Conservation (phyloP, 2,113 vertebrate genomes). For the Platysternon megacephalum region DNA sequence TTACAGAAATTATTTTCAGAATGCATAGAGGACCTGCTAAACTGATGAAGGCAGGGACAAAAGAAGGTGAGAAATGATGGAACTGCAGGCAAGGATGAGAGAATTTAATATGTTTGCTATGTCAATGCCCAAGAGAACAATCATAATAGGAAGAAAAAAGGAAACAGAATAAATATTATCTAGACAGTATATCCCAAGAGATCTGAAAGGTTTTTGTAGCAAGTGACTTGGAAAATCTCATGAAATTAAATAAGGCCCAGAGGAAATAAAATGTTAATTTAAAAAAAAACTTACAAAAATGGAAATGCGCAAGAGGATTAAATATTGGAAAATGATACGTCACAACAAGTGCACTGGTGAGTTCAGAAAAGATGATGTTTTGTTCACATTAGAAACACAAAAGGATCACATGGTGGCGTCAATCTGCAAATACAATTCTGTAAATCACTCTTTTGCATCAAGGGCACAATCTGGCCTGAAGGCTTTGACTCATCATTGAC, state of each 20-base stretch:
- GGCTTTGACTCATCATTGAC: neutral
- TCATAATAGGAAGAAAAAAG: neutral
- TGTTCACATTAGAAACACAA: neutral
- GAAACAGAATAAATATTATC: conserved; percentile 15
- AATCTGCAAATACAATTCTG: neutral
- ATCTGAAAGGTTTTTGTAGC: conserved; percentile 20
- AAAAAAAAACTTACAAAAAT: neutral
- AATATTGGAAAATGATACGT: neutral
- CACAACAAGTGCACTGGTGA: neutral
- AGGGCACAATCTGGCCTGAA: neutral
- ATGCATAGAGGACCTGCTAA: neutral
- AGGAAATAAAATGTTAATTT: neutral
- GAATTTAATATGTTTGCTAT: neutral
- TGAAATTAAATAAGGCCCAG: conserved; percentile 23
- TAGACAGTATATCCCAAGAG: neutral
- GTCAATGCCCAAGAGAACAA: neutral
- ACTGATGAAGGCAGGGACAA: neutral
- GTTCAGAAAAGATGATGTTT: neutral
- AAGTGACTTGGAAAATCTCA: conserved; percentile 26
- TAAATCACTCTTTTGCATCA: neutral
- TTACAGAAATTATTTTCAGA: neutral
- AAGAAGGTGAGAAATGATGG: neutral
- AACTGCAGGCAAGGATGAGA: neutral
- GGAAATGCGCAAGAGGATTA: neutral
- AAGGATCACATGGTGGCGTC: neutral